phyloP scores from a whole-genome alignment of 2,797 vertebrate genomes.

The Anomalospiza imberbis region DNA sequence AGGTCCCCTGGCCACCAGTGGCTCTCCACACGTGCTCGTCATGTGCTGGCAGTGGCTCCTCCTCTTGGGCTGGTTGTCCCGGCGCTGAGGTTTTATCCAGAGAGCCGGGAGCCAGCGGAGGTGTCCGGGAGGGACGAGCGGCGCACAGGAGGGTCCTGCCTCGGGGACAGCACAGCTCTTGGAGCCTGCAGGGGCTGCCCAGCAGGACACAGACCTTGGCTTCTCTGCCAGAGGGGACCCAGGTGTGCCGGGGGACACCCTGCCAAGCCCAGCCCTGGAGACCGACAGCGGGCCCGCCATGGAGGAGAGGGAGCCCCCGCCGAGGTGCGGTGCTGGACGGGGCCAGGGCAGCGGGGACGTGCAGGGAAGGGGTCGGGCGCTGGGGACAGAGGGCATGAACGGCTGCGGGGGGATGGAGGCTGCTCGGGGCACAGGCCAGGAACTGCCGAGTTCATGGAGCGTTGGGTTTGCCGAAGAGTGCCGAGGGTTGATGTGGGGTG shows the following conservation, averaged over 20 bases:
- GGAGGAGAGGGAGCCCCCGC: slow-evolving; percentile 51
- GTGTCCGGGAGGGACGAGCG: background rate
- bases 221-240: background rate
- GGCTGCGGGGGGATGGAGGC: background rate
- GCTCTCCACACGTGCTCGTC: background rate
- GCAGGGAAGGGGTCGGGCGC: background rate
- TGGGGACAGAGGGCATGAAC: background rate
- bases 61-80: background rate
- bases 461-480: rapidly evolving
- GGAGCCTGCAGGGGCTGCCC: background rate
- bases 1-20: slow-evolving; percentile 58
- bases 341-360: background rate
- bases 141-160: background rate
- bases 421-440: no score
- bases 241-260: background rate
- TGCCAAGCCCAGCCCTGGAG: slow-evolving; percentile 1
- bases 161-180: background rate
- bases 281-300: background rate
- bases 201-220: rapidly evolving
- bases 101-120: background rate
- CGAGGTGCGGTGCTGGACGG: slow-evolving; percentile 1
- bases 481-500: background rate
- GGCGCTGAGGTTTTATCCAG: background rate
- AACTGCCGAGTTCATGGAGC: no score
- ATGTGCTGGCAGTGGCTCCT: slow-evolving; percentile 41